These are phyloP conservation scores for Nebria brevicollis DNA, from an alignment of 2,888 invertebrate genomes.

Conservation along the genomic window DNA sequence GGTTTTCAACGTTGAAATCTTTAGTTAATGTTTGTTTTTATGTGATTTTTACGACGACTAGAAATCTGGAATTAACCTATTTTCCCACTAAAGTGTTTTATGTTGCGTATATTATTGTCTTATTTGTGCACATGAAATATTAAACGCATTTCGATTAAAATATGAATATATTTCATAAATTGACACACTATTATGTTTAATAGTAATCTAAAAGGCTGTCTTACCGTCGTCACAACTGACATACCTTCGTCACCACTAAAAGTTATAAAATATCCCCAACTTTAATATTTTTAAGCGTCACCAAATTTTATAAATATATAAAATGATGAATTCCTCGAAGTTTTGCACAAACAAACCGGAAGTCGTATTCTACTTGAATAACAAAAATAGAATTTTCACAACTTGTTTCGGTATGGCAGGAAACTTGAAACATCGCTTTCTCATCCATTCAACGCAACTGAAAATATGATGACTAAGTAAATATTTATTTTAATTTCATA, in stretches of 20 bases:
- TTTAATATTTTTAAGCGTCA: not conserved
- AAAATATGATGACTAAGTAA: too few species aligned
- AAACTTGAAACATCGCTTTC: not conserved
- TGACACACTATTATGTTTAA: too few species aligned
- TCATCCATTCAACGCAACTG: too few species aligned
- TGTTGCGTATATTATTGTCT: not conserved
- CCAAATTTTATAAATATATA: not conserved
- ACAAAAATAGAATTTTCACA: not conserved
- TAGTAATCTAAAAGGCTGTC: too few species aligned
- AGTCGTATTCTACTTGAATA: not conserved
- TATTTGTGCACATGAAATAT: too few species aligned
- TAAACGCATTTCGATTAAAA: too few species aligned
- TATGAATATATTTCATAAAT: too few species aligned
- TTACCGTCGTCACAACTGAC: too few species aligned
- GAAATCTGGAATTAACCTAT: not conserved
- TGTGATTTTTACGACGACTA: not conserved
- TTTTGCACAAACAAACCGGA: not conserved
- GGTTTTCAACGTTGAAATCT: not conserved
- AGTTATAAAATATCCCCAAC: not conserved
- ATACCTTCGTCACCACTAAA: too few species aligned
- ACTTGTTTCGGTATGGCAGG: not conserved
- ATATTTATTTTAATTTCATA: too few species aligned
- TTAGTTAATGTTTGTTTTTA: not conserved
- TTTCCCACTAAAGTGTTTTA: not conserved
- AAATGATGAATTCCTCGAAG: not conserved